Percentiles rank a stretch among this genome's conserved stretches.
Evolutionary conservation across 2,888 invertebrate species (phyloP).

Genomic region (Heliothis peltigera): DNA sequence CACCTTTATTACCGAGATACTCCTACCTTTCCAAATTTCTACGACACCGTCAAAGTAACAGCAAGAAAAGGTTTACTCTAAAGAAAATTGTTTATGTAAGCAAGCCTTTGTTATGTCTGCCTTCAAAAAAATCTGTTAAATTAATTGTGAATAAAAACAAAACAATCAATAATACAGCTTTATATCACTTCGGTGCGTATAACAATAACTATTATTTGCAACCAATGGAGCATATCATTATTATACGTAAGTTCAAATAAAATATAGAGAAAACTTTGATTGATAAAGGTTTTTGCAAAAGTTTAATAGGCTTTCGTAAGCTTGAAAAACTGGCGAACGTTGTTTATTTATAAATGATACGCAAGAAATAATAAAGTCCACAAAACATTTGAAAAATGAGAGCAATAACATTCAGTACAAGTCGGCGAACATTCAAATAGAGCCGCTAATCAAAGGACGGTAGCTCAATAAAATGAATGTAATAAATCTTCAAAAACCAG

Average conservation of each 20-base stretch:
- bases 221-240: constrained; percentile 57
- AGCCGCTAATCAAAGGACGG: constrained; percentile 84
- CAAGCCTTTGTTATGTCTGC: constrained; percentile 22
- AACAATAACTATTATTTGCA: constrained; percentile 47
- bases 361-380: constrained; percentile 11
- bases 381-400: constrained; percentile 35
- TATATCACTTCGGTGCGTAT: constrained; percentile 39
- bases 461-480: constrained; percentile 81
- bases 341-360: constrained; percentile 10
- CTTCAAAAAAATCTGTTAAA: constrained; percentile 30
- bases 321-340: constrained; percentile 17
- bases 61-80: constrained; percentile 30
- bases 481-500: constrained; percentile 87
- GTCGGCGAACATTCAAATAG: constrained; percentile 69
- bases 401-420: constrained; percentile 60
- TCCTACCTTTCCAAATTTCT: constrained; percentile 43
- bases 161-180: constrained; percentile 47
- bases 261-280: constrained; percentile 29
- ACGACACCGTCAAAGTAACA: constrained; percentile 20
- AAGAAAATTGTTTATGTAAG: constrained; percentile 52
- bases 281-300: constrained; percentile 44
- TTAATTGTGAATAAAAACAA: constrained; percentile 35
- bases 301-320: constrained; percentile 49
- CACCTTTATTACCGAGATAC: constrained; percentile 47
- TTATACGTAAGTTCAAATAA: constrained; percentile 52